phyloP scores from a whole-genome alignment of 1,140 invertebrate genomes.

The Drosophila truncata region DNA sequence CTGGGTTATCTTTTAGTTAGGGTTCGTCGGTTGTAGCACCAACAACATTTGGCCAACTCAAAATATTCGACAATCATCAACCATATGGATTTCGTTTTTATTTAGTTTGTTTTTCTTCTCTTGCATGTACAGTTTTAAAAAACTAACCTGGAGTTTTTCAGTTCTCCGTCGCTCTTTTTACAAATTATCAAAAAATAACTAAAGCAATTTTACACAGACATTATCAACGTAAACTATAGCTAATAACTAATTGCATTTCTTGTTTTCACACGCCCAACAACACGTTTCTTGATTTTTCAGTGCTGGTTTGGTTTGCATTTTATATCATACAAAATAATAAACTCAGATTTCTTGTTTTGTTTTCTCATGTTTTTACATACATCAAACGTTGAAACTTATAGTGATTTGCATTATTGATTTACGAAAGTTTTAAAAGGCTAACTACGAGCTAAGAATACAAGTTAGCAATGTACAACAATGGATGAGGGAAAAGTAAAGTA shows the following conservation, averaged over 20 bases:
- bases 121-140: conserved; percentile 67
- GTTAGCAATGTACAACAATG: conserved; percentile 39
- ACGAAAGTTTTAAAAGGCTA: conserved; percentile 34
- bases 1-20: background rate
- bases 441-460: conserved; percentile 40
- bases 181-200: conserved; percentile 77
- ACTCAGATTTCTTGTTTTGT: conserved; percentile 22
- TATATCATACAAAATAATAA: conserved; percentile 30
- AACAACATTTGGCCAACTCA: conserved; percentile 44
- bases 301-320: conserved; percentile 12
- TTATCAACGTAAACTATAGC: conserved; percentile 56
- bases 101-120: conserved; percentile 12
- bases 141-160: conserved; percentile 56
- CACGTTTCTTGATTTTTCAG: conserved; percentile 4
- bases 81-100: conserved; percentile 23
- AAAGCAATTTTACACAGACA: conserved; percentile 66
- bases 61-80: conserved; percentile 40
- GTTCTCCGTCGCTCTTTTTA: conserved; percentile 51
- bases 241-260: conserved; percentile 66
- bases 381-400: conserved; percentile 26
- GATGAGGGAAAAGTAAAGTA: conserved; percentile 7
- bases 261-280: conserved; percentile 6
- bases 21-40: conserved; percentile 16
- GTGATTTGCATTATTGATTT: conserved; percentile 15
- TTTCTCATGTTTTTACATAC: conserved; percentile 8